Evolutionary conservation across 2,888 invertebrate species (phyloP), one percentile per base, ranked within the genome.

Genomic region (Rhagonycha fulva): DNA sequence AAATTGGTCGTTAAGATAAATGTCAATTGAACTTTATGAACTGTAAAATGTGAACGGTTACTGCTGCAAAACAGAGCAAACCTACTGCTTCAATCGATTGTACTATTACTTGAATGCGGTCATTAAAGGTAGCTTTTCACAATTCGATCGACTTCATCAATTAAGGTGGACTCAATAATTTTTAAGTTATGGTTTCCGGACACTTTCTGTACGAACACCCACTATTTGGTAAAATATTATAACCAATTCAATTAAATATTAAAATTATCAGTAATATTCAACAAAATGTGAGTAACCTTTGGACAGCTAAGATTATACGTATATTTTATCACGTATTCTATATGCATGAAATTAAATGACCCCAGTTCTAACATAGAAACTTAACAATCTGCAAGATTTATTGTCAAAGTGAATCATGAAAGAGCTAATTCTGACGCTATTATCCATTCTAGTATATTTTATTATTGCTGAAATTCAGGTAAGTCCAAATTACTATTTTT

Each of bases 341-440:
- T 66, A 66, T 66, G 19, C 24, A 26, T 66, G 26, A 66, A 66
- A 66, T 66, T 26, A 66, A 66, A 66, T 62, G 74, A 69, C 74
- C 69, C 68, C 69, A 32, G 69, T 74, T 68, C 69, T 62, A 74
- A 74, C 24, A 30, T 19, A 74, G 74, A 74, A 63, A 72, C 72
- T 60, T n/a, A 60, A 72, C 62, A 47, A 47, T 69, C 69, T 32
- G 74, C 69, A 62, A 68, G 63, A 74, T 69, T 63, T 62, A 74
- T 69, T 74, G 74, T 68, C 26, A 26, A 70, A 68, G 68, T 74
- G 74, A 69, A 68, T 62, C 72, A 74, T 74, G 74, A 74, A 70
- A 74, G 69, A 74, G 62, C 19, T 66, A 66, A 24, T 26, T n/a
- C 9, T 66, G 24, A 66, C 26, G 12, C 26, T 66, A 66, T 66